Evolutionary conservation across 2,888 invertebrate species (phyloP), one percentile per base, ranked within the genome.

Genomic region (Carabus problematicus): DNA sequence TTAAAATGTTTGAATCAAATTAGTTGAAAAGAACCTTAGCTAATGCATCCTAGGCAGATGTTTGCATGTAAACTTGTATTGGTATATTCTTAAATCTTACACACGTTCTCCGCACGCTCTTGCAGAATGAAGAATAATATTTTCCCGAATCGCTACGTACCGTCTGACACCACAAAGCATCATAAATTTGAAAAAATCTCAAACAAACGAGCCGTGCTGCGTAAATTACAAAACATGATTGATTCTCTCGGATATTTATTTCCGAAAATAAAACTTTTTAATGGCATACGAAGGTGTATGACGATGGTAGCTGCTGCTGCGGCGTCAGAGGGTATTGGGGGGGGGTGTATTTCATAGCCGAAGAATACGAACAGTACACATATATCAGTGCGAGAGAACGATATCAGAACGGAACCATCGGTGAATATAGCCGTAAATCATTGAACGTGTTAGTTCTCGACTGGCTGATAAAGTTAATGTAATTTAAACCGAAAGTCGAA

Each of bases 391-490:
- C 18, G 40, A 52, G 18, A 52, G 52, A 52, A 19, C 52, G 12
- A 52, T 60, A 63, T 63, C 62, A 63, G 40, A 18, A 29, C 29
- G 43, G 8, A 49, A 29, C 47, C 56, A 64, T 64, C 64, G 45
- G 39, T 39, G 56, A 55, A 63, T 63, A 63, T 41, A 52, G 40
- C 29, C 55, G 45, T 64, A 64, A 64, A 64, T 64, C 64, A 64
- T 64, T 43, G 14, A 41, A 64, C 64, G 64, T 56, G 64, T 42
- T 64, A 43, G 39, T 40, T 29, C 29, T 29, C 29, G 29, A 29
- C 29, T 29, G 29, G 29, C 70, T 62, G 70, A 70, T 69, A 71
- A 70, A 73, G 71, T 71, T 73, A 72, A 73, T 72, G 70, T 71
- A 73, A 72, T 73, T 73, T 71, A 71, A 71, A 70, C 67, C 58